phyloP scores from a whole-genome alignment of 2,797 vertebrate species.

The Orientallactaga sibirica region DNA sequence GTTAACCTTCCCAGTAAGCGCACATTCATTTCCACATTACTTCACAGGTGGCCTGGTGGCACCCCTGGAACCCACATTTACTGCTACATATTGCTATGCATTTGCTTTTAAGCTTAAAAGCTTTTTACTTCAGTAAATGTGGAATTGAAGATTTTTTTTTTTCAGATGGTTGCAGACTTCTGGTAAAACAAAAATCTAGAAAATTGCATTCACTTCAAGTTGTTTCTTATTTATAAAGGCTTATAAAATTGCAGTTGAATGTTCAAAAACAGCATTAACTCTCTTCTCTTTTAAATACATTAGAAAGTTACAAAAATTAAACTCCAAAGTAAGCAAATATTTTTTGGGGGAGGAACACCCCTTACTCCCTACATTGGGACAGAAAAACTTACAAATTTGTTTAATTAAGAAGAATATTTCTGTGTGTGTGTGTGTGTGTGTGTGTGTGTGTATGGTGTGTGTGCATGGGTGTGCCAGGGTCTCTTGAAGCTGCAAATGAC shows the following conservation, averaged over 20 bases:
- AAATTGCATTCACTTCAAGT: background rate
- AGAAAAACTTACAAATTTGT: background rate
- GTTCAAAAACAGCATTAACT: slow-evolving; percentile 13
- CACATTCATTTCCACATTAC: fast-evolving
- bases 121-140: background rate
- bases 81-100: background rate
- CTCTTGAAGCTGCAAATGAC: too few species aligned
- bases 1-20: slow-evolving; percentile 72
- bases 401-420: background rate
- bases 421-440: too few species aligned
- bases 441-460: too few species aligned
- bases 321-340: background rate
- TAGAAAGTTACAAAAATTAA: background rate
- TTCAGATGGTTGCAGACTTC: background rate
- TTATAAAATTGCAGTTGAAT: background rate
- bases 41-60: background rate
- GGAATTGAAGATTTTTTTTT: slow-evolving; percentile 11
- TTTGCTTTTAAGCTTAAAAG: background rate
- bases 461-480: too few species aligned
- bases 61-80: background rate
- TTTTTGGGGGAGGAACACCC: background rate
- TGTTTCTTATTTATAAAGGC: background rate
- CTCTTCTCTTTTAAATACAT: too few species aligned
- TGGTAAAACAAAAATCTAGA: slow-evolving; percentile 20
- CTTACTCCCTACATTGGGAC: background rate